Evolutionary conservation across 2,113 vertebrate species (phyloP).

Genomic region (Xenopus laevis): DNA sequence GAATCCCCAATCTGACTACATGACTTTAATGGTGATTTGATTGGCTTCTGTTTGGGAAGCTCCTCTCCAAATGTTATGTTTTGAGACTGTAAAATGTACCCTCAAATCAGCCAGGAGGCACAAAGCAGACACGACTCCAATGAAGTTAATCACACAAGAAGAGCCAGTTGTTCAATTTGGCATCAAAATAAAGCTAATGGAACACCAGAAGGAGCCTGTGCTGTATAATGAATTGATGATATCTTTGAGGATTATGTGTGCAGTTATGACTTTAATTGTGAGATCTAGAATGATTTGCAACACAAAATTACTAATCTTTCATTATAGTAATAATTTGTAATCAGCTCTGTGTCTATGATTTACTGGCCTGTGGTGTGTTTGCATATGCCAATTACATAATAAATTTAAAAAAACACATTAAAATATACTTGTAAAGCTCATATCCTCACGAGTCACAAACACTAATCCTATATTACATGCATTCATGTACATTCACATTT

Average conservation of each 20-base stretch:
- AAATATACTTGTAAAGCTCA: too few relatives aligned
- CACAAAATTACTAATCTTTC: conserved; percentile 50
- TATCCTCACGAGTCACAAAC: too few relatives aligned
- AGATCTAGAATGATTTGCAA: conserved; percentile 49
- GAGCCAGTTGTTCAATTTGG: conserved; percentile 48
- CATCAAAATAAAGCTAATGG: conserved; percentile 52
- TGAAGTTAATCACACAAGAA: conserved; percentile 49
- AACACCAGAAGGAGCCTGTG: conserved; percentile 45
- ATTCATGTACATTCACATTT: too few relatives aligned
- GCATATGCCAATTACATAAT: neutral
- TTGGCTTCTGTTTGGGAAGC: conserved; percentile 33
- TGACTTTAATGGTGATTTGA: conserved; percentile 43
- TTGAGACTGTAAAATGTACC: conserved; percentile 49
- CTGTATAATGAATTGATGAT: conserved; percentile 53
- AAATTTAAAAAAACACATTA: too few relatives aligned
- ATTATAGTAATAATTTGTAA: conserved; percentile 54
- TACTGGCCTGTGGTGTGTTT: conserved; percentile 46
- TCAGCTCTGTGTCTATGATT: conserved; percentile 45
- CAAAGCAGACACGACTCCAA: conserved; percentile 32
- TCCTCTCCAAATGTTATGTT: conserved; percentile 37
- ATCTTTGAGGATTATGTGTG: conserved; percentile 53
- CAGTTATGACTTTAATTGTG: conserved; percentile 52
- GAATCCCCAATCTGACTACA: conserved; percentile 35
- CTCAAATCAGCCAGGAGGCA: conserved; percentile 35
- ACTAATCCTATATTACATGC: too few relatives aligned